A percentile compares a stretch with the other conserved stretches of the same genome.
These are phyloP conservation scores for Phorcus lineatus DNA, from an alignment of 2,888 invertebrate species.

Conservation along the genomic window DNA sequence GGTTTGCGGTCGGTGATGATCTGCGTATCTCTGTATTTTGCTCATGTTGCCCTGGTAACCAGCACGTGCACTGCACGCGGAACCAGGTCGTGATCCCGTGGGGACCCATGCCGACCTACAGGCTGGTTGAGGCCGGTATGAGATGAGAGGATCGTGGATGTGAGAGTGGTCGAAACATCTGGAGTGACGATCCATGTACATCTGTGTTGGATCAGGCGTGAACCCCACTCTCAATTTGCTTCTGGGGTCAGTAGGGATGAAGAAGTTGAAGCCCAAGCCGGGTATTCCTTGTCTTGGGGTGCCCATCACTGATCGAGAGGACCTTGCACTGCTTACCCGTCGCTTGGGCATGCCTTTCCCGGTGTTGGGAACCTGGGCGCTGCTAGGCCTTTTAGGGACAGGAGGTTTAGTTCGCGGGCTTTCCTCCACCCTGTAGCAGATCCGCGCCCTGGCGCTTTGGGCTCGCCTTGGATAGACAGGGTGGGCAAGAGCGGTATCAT, in stretches of 20 bases:
- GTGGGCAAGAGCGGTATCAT: slow-evolving; percentile 30
- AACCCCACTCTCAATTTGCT: slow-evolving; percentile 30
- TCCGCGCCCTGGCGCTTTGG: slow-evolving; percentile 30
- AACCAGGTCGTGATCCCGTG: slow-evolving; percentile 28
- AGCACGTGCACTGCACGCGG: slow-evolving; percentile 40
- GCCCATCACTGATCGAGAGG: background rate
- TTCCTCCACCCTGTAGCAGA: slow-evolving; percentile 37
- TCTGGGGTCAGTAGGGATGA: slow-evolving; percentile 20
- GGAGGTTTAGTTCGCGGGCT: slow-evolving; percentile 26
- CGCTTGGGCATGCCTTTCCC: slow-evolving; percentile 28
- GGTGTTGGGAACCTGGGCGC: slow-evolving; percentile 35
- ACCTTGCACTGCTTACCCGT: slow-evolving; percentile 46
- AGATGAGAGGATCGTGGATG: slow-evolving; percentile 48
- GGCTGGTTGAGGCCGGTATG: slow-evolving; percentile 56
- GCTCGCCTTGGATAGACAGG: slow-evolving; percentile 26
- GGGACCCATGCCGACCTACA: slow-evolving; percentile 40
- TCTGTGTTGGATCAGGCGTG: slow-evolving; percentile 53
- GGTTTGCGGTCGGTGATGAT: slow-evolving; percentile 59
- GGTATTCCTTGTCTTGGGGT: background rate
- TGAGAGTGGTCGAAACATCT: slow-evolving; percentile 60
- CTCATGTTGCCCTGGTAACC: slow-evolving; percentile 35
- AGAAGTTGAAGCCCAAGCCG: background rate
- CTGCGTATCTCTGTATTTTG: slow-evolving; percentile 55
- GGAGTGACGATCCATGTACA: slow-evolving; percentile 62
- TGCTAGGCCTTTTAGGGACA: slow-evolving; percentile 5